Base-by-base conservation (phyloP, 2,888 invertebrate genomes). In the Leptopilina drosophilae region DNA sequence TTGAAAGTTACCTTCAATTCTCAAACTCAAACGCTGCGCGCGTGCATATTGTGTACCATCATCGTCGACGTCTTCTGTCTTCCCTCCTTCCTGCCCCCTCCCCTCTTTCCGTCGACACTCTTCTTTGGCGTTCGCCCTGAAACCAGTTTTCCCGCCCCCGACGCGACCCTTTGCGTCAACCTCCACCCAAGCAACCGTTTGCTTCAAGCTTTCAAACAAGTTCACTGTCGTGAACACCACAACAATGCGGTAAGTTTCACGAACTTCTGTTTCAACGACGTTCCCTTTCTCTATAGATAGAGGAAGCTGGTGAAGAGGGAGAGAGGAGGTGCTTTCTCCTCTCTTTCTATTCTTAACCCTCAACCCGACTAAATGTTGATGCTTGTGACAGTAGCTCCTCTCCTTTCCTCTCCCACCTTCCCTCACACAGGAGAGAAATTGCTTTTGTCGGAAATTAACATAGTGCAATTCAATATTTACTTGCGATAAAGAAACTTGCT, bases 231-330 rank as follows among this genome's bases (percentile, higher is more conserved):
- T 79, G 82, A 80, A 81, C 82, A 84, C 88, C 87, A 87, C 89
- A 89, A 89, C 90, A 89, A 89, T 90, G 89, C 88, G 82, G 86
- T 84, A 89, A 89, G 85, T 89, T 89, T 84, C 78, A 80, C 81
- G 84, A 89, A 89, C 87, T 89, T 88, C 84, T 82, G 85, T 82
- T 33, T 82, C 78, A 53, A 33, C 73, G 59, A 76, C 67, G 62
- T 78, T 12, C 65, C 59, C 77, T 49, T 75, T 15, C 73, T 64
- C 49, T 9, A 62, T 11, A 76, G 14, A 49, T 4, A 11, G 49
- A 9, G 49, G 42, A 33, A 33, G 3, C 4, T 33, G 33, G 2
- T 33, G 33, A 33, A 5, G 33, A 46, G 46, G 1, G 46, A 46
- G 46, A 46, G 46, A 11, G 7, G 46, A 11, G 49, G 12, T 11